Conservation (phyloP, 2,797 vertebrate genomes). For the Vireo griseus region DNA sequence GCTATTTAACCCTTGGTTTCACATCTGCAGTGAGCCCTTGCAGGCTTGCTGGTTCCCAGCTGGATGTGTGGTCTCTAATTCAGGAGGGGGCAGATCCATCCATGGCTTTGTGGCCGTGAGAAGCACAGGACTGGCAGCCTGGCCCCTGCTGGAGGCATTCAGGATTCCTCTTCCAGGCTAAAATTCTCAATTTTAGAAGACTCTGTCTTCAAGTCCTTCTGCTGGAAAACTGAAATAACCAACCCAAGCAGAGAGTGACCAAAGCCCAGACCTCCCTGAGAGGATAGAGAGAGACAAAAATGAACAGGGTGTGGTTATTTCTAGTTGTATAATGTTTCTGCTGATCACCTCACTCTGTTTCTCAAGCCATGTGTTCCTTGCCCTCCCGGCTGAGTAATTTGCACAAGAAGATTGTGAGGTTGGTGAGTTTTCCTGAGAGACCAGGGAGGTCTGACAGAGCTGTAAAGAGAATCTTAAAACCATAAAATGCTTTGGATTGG, state of each 20-base stretch:
- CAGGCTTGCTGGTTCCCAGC: neutral
- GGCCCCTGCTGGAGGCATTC: neutral
- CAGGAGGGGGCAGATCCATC: neutral
- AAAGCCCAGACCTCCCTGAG: neutral
- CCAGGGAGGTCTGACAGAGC: neutral
- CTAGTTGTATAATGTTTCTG: neutral
- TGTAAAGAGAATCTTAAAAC: neutral
- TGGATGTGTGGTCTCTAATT: neutral
- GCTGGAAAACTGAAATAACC: neutral
- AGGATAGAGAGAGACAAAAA: neutral
- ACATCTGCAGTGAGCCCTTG: neutral
- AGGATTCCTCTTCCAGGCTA: neutral
- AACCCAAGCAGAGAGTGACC: neutral
- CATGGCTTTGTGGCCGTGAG: neutral
- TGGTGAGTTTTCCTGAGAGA: neutral
- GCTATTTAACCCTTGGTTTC: neutral
- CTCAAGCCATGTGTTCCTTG: neutral
- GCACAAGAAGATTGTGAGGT: fast-evolving
- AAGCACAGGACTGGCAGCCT: neutral
- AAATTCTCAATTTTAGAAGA: neutral
- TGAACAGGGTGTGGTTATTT: neutral
- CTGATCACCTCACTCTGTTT: neutral
- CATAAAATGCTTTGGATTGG: neutral
- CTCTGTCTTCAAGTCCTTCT: neutral
- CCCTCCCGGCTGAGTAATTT: neutral